These are phyloP conservation scores for Argopecten irradians DNA, from an alignment of 1,140 invertebrate genomes.

Conservation along the genomic window DNA sequence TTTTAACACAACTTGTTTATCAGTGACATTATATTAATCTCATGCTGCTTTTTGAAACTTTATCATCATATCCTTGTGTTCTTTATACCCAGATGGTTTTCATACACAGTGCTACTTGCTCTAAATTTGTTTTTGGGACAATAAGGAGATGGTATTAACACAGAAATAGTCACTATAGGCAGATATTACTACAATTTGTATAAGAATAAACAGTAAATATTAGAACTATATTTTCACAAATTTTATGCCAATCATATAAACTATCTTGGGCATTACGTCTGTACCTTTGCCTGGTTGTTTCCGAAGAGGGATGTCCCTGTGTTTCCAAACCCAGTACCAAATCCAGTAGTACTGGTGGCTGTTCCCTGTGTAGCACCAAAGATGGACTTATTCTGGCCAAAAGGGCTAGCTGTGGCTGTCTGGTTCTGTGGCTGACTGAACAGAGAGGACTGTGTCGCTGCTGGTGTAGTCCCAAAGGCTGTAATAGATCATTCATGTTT, in stretches of 20 bases:
- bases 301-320: constrained; percentile 65
- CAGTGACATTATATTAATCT: no score
- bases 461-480: constrained; percentile 62
- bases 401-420: constrained; percentile 54
- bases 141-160: background rate
- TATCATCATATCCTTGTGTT: no score
- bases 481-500: background rate
- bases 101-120: background rate
- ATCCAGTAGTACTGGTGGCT: constrained; percentile 57
- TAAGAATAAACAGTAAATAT: no score
- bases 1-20: no score
- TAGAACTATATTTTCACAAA: background rate
- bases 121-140: background rate
- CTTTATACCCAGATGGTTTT: no score
- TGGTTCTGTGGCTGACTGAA: constrained; percentile 65
- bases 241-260: background rate
- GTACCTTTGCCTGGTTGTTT: constrained; percentile 36
- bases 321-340: constrained; percentile 70
- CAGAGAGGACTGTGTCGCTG: constrained; percentile 47
- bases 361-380: constrained; percentile 65
- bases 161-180: no score
- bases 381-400: constrained; percentile 70
- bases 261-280: background rate
- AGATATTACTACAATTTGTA: no score
- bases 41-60: no score